phyloP scores from a whole-genome alignment of 1,140 invertebrate species.

The Neomicropteryx cornuta region DNA sequence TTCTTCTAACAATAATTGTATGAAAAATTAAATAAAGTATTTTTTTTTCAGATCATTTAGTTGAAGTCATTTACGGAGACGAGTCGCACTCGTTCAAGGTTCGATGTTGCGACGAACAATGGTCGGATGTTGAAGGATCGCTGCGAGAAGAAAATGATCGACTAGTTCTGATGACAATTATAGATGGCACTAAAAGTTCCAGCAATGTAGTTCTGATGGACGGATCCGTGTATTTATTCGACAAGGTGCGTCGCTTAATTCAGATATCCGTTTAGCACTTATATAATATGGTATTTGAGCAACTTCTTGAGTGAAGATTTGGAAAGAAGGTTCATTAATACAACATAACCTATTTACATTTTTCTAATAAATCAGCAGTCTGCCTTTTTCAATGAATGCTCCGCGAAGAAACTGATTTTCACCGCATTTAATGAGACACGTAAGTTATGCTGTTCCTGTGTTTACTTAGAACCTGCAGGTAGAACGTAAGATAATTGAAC shows the following conservation, averaged over 20 bases:
- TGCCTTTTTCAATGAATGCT: too few relatives aligned
- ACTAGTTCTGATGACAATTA: conserved; percentile 27
- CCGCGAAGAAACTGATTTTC: too few relatives aligned
- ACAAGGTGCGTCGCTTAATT: conserved; percentile 42
- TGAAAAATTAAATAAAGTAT: neutral
- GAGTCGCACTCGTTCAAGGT: conserved; percentile 16
- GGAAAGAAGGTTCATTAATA: too few relatives aligned
- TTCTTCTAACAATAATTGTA: neutral
- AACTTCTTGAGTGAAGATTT: too few relatives aligned
- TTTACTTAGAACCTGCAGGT: too few relatives aligned
- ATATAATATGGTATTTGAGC: too few relatives aligned
- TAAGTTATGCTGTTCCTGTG: too few relatives aligned
- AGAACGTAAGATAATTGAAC: too few relatives aligned
- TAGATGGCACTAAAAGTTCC: conserved; percentile 31
- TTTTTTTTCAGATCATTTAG: conserved; percentile 23
- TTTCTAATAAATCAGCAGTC: too few relatives aligned
- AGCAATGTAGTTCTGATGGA: conserved; percentile 39
- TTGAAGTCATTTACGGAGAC: conserved; percentile 24
- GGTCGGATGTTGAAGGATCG: conserved; percentile 28
- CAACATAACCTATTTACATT: too few relatives aligned
- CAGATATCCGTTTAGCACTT: too few relatives aligned
- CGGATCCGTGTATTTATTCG: conserved; percentile 43
- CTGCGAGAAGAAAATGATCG: conserved; percentile 21
- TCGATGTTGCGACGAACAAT: conserved; percentile 28
- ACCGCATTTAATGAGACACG: too few relatives aligned